A percentile compares a stretch with the other conserved stretches of the same genome.
Conservation (phyloP, 2,113 vertebrate genomes). For the Sinocyclocheilus anophthalmus region DNA sequence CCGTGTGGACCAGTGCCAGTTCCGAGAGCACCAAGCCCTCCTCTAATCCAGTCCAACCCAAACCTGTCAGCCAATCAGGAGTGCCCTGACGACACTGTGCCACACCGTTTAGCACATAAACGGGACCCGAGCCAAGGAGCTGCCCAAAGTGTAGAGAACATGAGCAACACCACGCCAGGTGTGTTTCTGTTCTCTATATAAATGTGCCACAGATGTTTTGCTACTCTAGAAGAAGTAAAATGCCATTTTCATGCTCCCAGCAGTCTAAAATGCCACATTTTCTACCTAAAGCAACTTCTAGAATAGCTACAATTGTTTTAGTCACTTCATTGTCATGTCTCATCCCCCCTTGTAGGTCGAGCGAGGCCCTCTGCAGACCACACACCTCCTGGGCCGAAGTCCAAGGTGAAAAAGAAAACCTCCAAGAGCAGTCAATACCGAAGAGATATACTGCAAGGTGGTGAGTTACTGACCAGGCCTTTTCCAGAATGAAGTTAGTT, state of each 20-base stretch:
- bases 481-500: conserved; percentile 10
- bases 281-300: neutral
- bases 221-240: too few relatives aligned
- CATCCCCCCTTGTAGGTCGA: conserved; percentile 69
- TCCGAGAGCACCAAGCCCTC: conserved; percentile 76
- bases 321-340: neutral
- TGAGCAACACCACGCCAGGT: conserved; percentile 69
- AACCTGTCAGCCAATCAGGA: conserved; percentile 74
- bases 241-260: neutral
- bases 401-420: conserved; percentile 80
- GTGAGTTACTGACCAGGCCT: conserved; percentile 69
- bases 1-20: conserved; percentile 78
- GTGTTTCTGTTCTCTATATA: conserved; percentile 18
- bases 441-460: conserved; percentile 82
- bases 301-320: neutral
- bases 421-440: conserved; percentile 82
- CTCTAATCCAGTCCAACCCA: conserved; percentile 81
- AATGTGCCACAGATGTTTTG: neutral
- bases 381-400: conserved; percentile 75
- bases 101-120: conserved; percentile 72
- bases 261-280: neutral
- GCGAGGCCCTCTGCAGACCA: conserved; percentile 68
- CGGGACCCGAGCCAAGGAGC: conserved; percentile 77
- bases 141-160: conserved; percentile 65
- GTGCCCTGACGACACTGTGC: conserved; percentile 64